Evolutionary conservation across 2,888 invertebrate species (phyloP), one percentile per base, ranked within the genome.

Genomic region (Pemphredon lugubris): DNA sequence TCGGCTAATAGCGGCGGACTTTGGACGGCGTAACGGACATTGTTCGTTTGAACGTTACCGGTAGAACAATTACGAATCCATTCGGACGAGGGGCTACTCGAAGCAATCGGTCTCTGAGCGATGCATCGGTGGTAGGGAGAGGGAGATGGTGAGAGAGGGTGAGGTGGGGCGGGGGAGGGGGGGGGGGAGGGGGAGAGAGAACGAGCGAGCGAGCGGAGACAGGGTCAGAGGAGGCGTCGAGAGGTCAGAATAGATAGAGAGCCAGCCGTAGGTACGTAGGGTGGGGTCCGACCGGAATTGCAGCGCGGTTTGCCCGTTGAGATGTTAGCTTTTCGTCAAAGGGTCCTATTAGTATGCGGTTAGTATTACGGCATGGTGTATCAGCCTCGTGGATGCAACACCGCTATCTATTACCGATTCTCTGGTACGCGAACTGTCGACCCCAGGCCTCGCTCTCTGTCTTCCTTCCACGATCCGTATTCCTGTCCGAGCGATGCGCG

Each of bases 281-380:
- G 26, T 34, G 53, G 55, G 57, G 60, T 26, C 60, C 40, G 20
- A 40, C 34, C 66, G 71, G 75, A 71, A 78, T 76, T 66, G 73
- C 73, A 60, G 50, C 63, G 73, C 40, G 73, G 77, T 79, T 82
- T 80, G 72, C 65, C 73, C 63, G 61, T 76, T 68, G 80, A 82
- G 84, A 83, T 83, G 85, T 84, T 85, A 77, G 83, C 84, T 83
- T 82, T 82, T 80, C 82, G 82, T 84, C 85, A 87, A 86, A 84
- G 82, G 80, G 48, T 69, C 72, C 79, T 78, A 84, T 84, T 84
- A 83, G 82, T 81, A 83, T 84, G 82, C 84, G 81, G 81, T 84
- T 83, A 83, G 84, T 78, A 83, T 80, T 79, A 75, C 73, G 67
- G 76, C 67, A 60, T 67, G 39, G 59, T 68, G 75, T 71, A 71